Evolutionary conservation across 2,113 vertebrate genomes (phyloP), one percentile per base, ranked within the genome.

Genomic region (Gallinago jamesoni): DNA sequence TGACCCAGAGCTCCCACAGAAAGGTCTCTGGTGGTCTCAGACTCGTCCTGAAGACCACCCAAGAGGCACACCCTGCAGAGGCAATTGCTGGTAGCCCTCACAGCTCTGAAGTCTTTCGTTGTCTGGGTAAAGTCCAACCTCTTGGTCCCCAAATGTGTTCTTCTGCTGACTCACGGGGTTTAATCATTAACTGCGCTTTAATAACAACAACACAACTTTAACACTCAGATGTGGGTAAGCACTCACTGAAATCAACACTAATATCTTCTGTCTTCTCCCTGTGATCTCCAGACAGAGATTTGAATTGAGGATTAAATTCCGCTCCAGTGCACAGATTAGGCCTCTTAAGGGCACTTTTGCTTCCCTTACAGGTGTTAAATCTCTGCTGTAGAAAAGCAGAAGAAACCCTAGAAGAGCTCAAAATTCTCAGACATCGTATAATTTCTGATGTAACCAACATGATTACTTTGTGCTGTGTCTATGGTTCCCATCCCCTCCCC

Each of bases 341-440:
- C 48, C 72, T 59, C 90, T 80, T 70, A 91, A 88, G 67, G 37
- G 39, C 79, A 37, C 67, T 90, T 95, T 30, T 74, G 67, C 72
- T 93, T 86, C 75, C 70, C 37, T 28, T 90, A 12, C 50, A 85
- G 78, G 57, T 80, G 37, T 78, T 90, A 88, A 84, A 89, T 72
- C 67, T 74, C 64, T 1, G 0, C 60, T 12, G 15, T 2, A 83
- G 90, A 66, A 88, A 87, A 88, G 82, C 67, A 80, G 70, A 69
- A 64, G 52, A 88, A n/a, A 62, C 45, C 37, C 28, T 75, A 76
- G 67, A 84, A 73, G 53, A 85, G 43, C 75, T 67, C 72, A 47
- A 24, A 62, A 57, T 59, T 56, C 72, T 47, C 72, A 70, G 70
- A 19, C 31, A 47, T 10, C 1, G 4, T 80, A 87, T 62, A 53